A percentile compares a stretch with the other conserved stretches of the same genome.
These are phyloP conservation scores for Hirtodrosophila alboralis DNA, from an alignment of 2,888 invertebrate genomes.

Conservation along the genomic window DNA sequence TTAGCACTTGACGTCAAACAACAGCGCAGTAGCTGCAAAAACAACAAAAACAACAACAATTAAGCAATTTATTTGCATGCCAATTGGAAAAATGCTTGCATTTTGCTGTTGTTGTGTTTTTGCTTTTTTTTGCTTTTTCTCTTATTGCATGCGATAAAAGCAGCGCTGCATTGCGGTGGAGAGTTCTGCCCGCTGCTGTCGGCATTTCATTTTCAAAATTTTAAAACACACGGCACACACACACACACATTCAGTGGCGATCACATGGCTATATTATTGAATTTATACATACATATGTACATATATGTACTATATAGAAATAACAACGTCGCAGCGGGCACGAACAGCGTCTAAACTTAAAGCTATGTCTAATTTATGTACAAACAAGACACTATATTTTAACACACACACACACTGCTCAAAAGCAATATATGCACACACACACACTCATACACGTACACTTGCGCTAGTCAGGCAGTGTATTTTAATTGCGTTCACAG, in stretches of 20 bases:
- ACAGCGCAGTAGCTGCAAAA: constrained; percentile 20
- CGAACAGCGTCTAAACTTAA: constrained; percentile 56
- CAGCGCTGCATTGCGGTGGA: constrained; percentile 39
- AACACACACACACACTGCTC: constrained; percentile 42
- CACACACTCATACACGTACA: constrained; percentile 6
- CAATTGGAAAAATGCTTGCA: constrained; percentile 33
- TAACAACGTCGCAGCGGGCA: constrained; percentile 49
- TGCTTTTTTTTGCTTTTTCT: constrained; percentile 1
- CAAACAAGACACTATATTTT: constrained; percentile 76
- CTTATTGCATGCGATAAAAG: constrained; percentile 36
- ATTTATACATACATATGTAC: constrained; percentile 26
- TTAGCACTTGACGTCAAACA: constrained; percentile 59
- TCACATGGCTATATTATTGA: constrained; percentile 57
- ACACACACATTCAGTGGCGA: constrained; percentile 18
- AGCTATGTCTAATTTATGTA: constrained; percentile 73
- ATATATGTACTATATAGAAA: constrained; percentile 51
- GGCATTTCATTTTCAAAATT: constrained; percentile 45
- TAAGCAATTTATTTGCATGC: constrained; percentile 39
- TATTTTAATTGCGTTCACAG: constrained; percentile 72
- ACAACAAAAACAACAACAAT: constrained; percentile 9
- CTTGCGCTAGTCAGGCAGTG: constrained; percentile 37
- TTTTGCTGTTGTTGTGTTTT: constrained; percentile 12
- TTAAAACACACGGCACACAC: constrained; percentile 22
- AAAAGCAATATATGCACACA: constrained; percentile 23
- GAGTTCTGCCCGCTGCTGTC: constrained; percentile 20